Evolutionary conservation across 2,888 invertebrate genomes (phyloP), one percentile per base, ranked within the genome.

Genomic region (Hypercompe scribonia): DNA sequence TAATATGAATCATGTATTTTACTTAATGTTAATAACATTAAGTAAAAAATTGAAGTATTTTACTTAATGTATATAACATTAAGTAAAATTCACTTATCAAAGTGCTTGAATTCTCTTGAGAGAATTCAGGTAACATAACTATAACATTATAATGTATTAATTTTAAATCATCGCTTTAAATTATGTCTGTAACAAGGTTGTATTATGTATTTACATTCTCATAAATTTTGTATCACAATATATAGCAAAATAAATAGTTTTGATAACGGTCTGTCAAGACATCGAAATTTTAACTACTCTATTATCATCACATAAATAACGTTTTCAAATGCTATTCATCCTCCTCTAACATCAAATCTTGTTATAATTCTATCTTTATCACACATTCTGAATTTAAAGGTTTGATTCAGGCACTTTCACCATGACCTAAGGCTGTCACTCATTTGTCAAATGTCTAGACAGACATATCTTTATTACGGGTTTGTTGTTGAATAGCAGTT

Each of bases 321-420:
- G 13, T 39, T 39, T 18, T 15, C 0, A 65, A 13, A 42, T n/a
- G 24, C 28, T 61, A 54, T 72, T 50, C 54, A 28, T 84, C 82
- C 73, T 72, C 73, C 46, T 77, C 70, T 39, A 34, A 68, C 72
- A 70, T 31, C 2, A 54, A n/a, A 15, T 39, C 33, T 70, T 11
- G 33, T 2, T n/a, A 78, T 75, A 28, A 54, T n/a, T 61, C 68
- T 33, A 10, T 79, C 78, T 76, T 73, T 21, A 0, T 81, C 71
- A 70, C 46, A 75, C 73, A 82, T 82, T 85, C 78, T 78, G 82
- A 84, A 77, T 83, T 77, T 77, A 86, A 86, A 87, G 87, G 84
- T 86, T 88, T 89, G 90, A 90, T 90, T 90, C 91, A 86, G 90
- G 86, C 92, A 92, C 94, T 94, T 93, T 94, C 94, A 85, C 93